Evolutionary conservation across 2,888 invertebrate genomes (phyloP).

Genomic region (Acanthosepion lycidas): DNA sequence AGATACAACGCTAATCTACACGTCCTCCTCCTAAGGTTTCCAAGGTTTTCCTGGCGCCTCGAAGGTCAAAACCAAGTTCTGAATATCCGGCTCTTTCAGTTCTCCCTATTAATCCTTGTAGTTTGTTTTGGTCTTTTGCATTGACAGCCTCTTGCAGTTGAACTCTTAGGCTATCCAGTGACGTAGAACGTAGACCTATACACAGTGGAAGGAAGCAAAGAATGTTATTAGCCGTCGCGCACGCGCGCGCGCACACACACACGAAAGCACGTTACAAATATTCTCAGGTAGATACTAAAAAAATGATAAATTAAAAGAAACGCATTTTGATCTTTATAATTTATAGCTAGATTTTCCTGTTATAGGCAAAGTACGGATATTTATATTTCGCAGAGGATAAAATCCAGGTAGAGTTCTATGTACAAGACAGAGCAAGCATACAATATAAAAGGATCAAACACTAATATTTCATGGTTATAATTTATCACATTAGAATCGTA

Average conservation of each 20-base stretch:
- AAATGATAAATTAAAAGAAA: no score
- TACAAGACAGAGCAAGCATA: no score
- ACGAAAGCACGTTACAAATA: neutral
- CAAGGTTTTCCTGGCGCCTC: neutral
- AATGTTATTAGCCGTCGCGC: neutral
- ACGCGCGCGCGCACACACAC: neutral
- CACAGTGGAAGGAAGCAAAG: neutral
- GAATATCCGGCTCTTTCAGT: neutral
- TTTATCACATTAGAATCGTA: no score
- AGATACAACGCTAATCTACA: neutral
- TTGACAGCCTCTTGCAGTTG: neutral
- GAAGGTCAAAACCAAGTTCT: slow-evolving; percentile 33
- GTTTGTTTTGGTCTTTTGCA: neutral
- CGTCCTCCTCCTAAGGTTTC: neutral
- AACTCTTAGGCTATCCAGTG: neutral
- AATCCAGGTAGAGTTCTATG: no score
- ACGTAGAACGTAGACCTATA: neutral
- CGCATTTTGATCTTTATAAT: no score
- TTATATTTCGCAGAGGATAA: no score
- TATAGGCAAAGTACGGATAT: no score
- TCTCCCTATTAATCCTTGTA: neutral
- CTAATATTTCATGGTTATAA: no score
- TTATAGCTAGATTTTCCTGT: no score
- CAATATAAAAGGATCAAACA: no score
- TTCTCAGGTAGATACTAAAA: neutral